These are phyloP conservation scores for Macroteleia sp. DNA, from an alignment of 2,888 invertebrate genomes.

Conservation along the genomic window DNA sequence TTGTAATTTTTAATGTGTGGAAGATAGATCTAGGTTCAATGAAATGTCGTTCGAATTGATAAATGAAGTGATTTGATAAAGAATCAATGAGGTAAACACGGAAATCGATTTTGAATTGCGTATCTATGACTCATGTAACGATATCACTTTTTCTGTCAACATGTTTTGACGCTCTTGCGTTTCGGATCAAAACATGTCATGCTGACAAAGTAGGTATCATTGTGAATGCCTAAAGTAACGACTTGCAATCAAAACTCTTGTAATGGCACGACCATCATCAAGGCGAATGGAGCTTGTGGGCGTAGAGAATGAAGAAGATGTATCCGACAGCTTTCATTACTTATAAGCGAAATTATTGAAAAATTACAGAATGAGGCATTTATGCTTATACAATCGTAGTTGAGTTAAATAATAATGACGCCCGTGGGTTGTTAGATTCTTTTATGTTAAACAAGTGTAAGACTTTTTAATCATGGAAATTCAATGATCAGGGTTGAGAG, in stretches of 20 bases:
- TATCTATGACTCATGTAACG: constrained; percentile 3
- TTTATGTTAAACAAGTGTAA: neutral
- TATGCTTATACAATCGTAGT: constrained; percentile 11
- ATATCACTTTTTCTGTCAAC: constrained; percentile 44
- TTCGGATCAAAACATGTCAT: constrained; percentile 62
- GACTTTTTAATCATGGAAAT: too few relatives aligned
- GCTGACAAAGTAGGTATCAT: constrained; percentile 70
- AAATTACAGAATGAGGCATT: constrained; percentile 36
- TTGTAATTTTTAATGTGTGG: too few relatives aligned
- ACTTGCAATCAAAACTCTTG: constrained; percentile 79
- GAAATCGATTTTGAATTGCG: constrained; percentile 29
- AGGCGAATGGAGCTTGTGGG: constrained; percentile 58
- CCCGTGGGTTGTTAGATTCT: constrained; percentile 22
- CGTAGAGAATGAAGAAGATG: constrained; percentile 50
- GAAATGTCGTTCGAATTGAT: too few relatives aligned
- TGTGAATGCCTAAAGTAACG: constrained; percentile 73
- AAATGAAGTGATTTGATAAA: too few relatives aligned
- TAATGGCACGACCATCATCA: constrained; percentile 75
- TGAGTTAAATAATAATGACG: constrained; percentile 11
- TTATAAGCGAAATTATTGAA: constrained; percentile 29
- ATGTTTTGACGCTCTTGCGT: constrained; percentile 35
- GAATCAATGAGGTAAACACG: too few relatives aligned
- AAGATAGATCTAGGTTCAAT: too few relatives aligned
- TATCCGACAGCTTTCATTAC: constrained; percentile 30
- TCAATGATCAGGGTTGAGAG: too few relatives aligned